A percentile compares a stretch with the other conserved stretches of the same genome.
phyloP scores from a whole-genome alignment of 2,797 vertebrate genomes.

The Oryzias sinensis region DNA sequence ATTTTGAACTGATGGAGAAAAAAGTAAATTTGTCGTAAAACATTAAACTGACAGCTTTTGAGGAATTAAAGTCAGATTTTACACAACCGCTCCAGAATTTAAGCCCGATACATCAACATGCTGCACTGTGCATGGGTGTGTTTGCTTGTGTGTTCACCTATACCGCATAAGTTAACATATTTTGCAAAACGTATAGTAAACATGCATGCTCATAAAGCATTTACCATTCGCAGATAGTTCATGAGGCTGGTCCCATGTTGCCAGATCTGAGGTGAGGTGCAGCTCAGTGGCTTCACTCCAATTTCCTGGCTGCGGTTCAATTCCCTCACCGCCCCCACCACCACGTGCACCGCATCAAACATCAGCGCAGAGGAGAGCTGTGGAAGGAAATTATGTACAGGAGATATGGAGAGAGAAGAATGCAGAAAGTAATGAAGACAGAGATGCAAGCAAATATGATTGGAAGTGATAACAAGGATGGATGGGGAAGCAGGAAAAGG shows the following conservation, averaged over 20 bases:
- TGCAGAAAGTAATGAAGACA: conserved; percentile 31
- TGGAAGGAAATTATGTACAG: conserved; percentile 18
- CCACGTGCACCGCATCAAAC: conserved; percentile 93
- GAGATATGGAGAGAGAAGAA: conserved; percentile 8
- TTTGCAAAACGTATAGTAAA: conserved; percentile 14
- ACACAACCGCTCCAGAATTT: too few species aligned
- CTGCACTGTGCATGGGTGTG: neutral
- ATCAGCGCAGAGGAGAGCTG: conserved; percentile 91
- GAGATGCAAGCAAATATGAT: conserved; percentile 27
- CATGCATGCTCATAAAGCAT: conserved; percentile 16
- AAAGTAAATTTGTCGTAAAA: too few species aligned
- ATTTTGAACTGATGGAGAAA: too few species aligned
- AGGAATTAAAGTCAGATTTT: too few species aligned
- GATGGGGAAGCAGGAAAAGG: conserved; percentile 2
- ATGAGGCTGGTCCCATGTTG: conserved; percentile 94
- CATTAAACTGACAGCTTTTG: too few species aligned
- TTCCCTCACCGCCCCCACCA: conserved; percentile 89
- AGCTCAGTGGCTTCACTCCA: conserved; percentile 89
- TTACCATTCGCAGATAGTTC: conserved; percentile 95
- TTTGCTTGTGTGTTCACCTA: neutral
- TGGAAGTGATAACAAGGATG: conserved; percentile 41
- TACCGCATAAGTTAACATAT: neutral
- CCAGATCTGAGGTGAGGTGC: conserved; percentile 91
- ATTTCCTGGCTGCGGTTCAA: conserved; percentile 95
- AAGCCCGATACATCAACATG: neutral